phyloP scores from a whole-genome alignment of 2,888 invertebrate genomes.

The Sminthurinus aureus region DNA sequence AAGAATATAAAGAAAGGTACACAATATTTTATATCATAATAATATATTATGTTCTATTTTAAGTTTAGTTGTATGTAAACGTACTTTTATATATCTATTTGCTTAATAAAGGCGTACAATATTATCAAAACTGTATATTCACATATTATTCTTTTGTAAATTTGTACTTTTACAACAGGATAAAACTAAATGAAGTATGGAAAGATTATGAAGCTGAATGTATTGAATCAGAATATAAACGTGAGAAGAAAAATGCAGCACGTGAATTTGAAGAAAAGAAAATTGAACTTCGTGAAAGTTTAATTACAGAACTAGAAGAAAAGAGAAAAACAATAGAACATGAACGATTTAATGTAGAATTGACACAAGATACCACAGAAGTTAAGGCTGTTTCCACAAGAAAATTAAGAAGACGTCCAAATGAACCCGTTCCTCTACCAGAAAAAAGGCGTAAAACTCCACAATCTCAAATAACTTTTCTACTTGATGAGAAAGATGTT shows the following conservation, averaged over 20 bases:
- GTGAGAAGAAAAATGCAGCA: conserved; percentile 86
- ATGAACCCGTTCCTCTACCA: conserved; percentile 88
- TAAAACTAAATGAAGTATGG: conserved; percentile 77
- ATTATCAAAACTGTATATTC: not conserved
- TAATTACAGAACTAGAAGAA: conserved; percentile 91
- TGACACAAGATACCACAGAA: conserved; percentile 88
- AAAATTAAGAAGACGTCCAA: conserved; percentile 88
- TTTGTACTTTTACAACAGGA: conserved; percentile 60
- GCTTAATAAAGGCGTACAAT: too few relatives aligned
- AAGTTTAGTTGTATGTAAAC: too few relatives aligned
- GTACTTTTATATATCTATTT: too few relatives aligned
- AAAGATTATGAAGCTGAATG: conserved; percentile 84
- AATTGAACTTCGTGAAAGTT: conserved; percentile 85
- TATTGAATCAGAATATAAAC: conserved; percentile 84
- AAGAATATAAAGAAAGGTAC: conserved; percentile 79
- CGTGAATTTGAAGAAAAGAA: conserved; percentile 97
- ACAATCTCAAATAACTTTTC: conserved; percentile 83
- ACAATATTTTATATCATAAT: not conserved
- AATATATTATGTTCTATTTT: not conserved
- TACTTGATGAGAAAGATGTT: conserved; percentile 88
- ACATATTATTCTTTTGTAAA: not conserved
- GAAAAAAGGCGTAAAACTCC: conserved; percentile 79
- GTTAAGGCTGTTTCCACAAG: conserved; percentile 96
- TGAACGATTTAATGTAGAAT: conserved; percentile 86
- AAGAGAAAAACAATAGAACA: conserved; percentile 87